Base-by-base conservation (phyloP, 2,113 vertebrate species). In the Gnathonemus echidnorhynchus region DNA sequence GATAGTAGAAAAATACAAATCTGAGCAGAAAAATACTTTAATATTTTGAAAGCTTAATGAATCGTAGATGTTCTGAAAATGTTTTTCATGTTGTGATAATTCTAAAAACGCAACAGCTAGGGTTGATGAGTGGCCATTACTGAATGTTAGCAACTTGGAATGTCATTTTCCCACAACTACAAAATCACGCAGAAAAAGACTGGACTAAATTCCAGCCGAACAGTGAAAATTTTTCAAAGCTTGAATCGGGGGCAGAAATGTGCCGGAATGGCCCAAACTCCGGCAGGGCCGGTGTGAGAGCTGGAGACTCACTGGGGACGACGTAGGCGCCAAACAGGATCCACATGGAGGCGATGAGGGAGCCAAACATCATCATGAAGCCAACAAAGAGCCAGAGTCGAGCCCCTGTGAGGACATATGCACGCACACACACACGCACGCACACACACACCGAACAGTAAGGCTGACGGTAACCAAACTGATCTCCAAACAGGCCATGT, bases 311-410 rank as follows among this genome's bases (percentile, higher is more conserved):
- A 98, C 98, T 96, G 24, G 95, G 96, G 19, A 96, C 96, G 53
- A 98, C 97, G 46, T 97, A 98, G 0, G 95, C 97, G 83, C 96
- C 97, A 90, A 98, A 98, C 91, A 98, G 95, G 85, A 98, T 97
- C 97, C 97, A 98, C 96, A 98, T 97, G 90, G 98, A 97, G 92
- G 97, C 97, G 90, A 98, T 98, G 88, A 98, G 97, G 0, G 97
- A 97, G n/a, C 96, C 96, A 56, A 98, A 98, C 97, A 98, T 98
- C 95, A 97, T 53, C 97, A 98, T 97, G 94, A 98, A 98, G 88
- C 98, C 98, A 0, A 98, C 92, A 92, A 98, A 98, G 85, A 98
- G 96, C 98, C 98, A 98, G 85, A 98, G 92, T 8, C 97, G 96
- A 90, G 97, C 97, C 92, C 97, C 98, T 98, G 92, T 13, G n/a